phyloP scores from a whole-genome alignment of 2,888 invertebrate genomes.

The Ernsta delagoae region DNA sequence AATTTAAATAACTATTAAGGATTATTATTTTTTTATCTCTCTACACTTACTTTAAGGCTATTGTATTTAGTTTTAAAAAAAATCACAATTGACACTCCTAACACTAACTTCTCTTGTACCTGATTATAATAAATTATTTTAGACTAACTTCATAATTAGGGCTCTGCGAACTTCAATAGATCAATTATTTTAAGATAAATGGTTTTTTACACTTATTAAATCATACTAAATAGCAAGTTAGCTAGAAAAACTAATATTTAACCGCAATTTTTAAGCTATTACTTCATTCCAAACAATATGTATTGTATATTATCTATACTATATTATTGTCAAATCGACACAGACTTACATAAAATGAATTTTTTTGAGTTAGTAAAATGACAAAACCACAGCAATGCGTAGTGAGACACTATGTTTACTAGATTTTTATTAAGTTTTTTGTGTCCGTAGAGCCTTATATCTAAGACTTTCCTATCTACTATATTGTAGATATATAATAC shows the following conservation, averaged over 20 bases:
- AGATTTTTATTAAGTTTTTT: too few relatives aligned
- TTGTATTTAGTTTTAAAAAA: not conserved
- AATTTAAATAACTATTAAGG: not conserved
- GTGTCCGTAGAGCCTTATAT: conserved; percentile 15
- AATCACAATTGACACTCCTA: not conserved
- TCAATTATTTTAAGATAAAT: not conserved
- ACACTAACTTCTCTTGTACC: conserved; percentile 32
- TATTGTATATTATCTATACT: too few relatives aligned
- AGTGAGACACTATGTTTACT: too few relatives aligned
- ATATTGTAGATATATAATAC: conserved; percentile 3
- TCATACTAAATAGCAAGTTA: too few relatives aligned
- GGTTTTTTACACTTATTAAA: too few relatives aligned
- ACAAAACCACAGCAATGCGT: too few relatives aligned
- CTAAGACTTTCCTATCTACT: conserved; percentile 21
- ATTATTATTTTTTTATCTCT: conserved; percentile 9
- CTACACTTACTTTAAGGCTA: not conserved
- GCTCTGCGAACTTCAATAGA: conserved; percentile 7
- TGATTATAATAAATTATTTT: conserved; percentile 32
- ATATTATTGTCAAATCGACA: too few relatives aligned
- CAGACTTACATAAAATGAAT: too few relatives aligned
- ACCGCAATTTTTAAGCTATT: too few relatives aligned
- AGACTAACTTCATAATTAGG: conserved; percentile 23
- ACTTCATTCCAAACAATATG: too few relatives aligned
- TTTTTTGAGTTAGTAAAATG: too few relatives aligned
- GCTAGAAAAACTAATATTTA: too few relatives aligned